Evolutionary conservation across 2,888 invertebrate genomes (phyloP).

Genomic region (Osmoderma eremita): DNA sequence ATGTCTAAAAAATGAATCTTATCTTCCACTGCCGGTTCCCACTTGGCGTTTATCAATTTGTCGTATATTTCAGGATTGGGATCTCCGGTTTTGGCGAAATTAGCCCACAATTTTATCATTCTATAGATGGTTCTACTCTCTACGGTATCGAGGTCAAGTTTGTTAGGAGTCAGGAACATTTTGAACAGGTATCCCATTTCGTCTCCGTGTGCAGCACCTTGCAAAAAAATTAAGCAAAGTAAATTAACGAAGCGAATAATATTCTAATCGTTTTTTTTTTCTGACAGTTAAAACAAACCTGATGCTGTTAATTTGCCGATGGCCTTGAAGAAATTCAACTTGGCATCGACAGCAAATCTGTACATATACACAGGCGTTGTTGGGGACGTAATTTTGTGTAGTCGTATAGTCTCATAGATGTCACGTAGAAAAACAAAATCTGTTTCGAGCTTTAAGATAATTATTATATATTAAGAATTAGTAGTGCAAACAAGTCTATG

Average conservation of each 20-base stretch:
- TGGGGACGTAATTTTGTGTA: conserved; percentile 42
- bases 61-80: conserved; percentile 47
- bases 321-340: conserved; percentile 48
- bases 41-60: conserved; percentile 40
- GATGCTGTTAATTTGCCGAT: conserved; percentile 41
- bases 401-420: conserved; percentile 45
- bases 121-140: conserved; percentile 50
- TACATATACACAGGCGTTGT: conserved; percentile 51
- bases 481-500: background rate
- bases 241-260: too few relatives aligned
- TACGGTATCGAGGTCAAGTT: conserved; percentile 42
- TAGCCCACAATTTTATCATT: conserved; percentile 54
- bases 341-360: conserved; percentile 48
- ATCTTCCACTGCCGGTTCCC: conserved; percentile 52
- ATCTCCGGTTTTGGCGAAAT: conserved; percentile 53
- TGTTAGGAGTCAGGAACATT: conserved; percentile 43
- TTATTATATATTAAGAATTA: background rate
- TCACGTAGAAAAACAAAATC: conserved; percentile 50
- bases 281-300: conserved; percentile 41
- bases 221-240: conserved; percentile 15
- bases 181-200: conserved; percentile 55
- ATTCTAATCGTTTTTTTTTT: background rate
- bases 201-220: conserved; percentile 54
- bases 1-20: conserved; percentile 54
- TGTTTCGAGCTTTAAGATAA: conserved; percentile 48